Percentiles rank a stretch among this genome's conserved stretches.
phyloP scores from a whole-genome alignment of 2,888 invertebrate species.

The Teinopalpus imperialis region DNA sequence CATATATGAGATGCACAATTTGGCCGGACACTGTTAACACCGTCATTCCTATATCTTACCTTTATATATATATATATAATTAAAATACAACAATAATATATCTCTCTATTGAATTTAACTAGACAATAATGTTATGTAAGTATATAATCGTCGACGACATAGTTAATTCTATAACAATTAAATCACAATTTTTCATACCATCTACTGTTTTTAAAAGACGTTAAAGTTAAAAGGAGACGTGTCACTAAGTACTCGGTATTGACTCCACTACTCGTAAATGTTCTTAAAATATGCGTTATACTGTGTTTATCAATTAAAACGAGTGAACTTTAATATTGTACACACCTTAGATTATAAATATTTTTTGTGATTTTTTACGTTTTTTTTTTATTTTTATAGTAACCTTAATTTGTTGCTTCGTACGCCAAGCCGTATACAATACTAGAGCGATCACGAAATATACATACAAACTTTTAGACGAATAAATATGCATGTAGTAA shows the following conservation, averaged over 20 bases:
- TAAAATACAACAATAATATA: constrained; percentile 76
- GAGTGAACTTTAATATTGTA: constrained; percentile 76
- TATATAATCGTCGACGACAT: constrained; percentile 66
- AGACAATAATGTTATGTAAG: constrained; percentile 68
- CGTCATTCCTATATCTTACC: constrained; percentile 62
- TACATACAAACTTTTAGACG: constrained; percentile 63
- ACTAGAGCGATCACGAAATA: constrained; percentile 70
- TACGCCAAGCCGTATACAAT: constrained; percentile 77
- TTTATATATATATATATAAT: constrained; percentile 46
- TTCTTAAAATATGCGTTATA: constrained; percentile 71
- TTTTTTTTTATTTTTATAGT: constrained; percentile 52
- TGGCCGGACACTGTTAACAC: constrained; percentile 74
- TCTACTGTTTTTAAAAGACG: constrained; percentile 59
- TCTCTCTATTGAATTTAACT: constrained; percentile 74
- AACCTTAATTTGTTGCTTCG: constrained; percentile 70
- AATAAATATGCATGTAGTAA: constrained; percentile 67
- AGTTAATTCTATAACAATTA: constrained; percentile 75
- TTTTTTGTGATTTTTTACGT: constrained; percentile 54
- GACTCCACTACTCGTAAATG: constrained; percentile 70
- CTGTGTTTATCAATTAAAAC: constrained; percentile 47
- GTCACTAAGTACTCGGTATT: constrained; percentile 70
- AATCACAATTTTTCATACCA: constrained; percentile 73
- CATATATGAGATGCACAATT: constrained; percentile 64
- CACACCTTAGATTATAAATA: constrained; percentile 64
- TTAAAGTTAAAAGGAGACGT: constrained; percentile 45